Conservation (phyloP, 1,140 invertebrate species). For the Euschistus heros region DNA sequence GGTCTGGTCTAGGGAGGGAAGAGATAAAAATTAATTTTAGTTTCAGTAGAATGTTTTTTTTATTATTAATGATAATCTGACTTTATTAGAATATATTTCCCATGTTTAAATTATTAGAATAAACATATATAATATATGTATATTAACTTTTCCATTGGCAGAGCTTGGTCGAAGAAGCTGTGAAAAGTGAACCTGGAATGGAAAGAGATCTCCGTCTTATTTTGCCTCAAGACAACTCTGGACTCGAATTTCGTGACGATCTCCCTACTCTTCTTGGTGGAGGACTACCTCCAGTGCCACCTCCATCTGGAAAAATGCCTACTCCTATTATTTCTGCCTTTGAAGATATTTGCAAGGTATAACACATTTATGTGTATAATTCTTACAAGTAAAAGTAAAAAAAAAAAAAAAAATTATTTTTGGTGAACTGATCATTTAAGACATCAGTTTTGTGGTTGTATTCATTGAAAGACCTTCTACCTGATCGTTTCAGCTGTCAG, state of each 20-base stretch:
- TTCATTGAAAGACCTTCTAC: too few relatives aligned
- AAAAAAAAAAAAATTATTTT: too few relatives aligned
- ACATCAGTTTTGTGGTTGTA: too few relatives aligned
- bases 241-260: constrained; percentile 48
- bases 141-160: constrained; percentile 25
- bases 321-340: background rate
- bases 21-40: too few relatives aligned
- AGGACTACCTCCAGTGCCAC: background rate
- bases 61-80: too few relatives aligned
- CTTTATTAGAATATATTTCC: background rate
- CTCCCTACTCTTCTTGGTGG: constrained; percentile 45
- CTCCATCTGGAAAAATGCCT: background rate
- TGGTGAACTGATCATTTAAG: too few relatives aligned
- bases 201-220: constrained; percentile 31
- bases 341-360: background rate
- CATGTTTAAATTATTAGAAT: background rate
- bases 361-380: too few relatives aligned
- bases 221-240: constrained; percentile 44
- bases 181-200: constrained; percentile 38
- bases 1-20: background rate
- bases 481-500: too few relatives aligned
- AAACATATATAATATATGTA: background rate
- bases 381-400: too few relatives aligned
- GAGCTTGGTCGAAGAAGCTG: constrained; percentile 42
- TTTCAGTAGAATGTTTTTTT: too few relatives aligned